Evolutionary conservation across 2,113 vertebrate species (phyloP).

Genomic region (Physeter macrocephalus): DNA sequence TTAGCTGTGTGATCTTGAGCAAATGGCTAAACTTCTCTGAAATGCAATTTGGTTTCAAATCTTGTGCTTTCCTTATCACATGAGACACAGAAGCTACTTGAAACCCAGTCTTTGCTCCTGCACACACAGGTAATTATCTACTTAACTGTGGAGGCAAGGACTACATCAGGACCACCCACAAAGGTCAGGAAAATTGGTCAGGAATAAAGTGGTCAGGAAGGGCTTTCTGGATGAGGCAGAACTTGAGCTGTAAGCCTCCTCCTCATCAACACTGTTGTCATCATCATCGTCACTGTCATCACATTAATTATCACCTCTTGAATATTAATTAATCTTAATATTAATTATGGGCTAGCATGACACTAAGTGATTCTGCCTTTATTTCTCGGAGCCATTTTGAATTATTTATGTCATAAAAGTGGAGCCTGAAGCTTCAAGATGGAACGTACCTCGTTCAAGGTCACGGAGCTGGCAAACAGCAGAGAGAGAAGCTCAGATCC

Average conservation of each 20-base stretch:
- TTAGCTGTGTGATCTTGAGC: not conserved
- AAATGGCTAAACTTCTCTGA: not conserved
- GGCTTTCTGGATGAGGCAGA: not conserved
- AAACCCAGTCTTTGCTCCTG: not conserved
- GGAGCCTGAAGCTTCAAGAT: not conserved
- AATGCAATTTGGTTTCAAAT: not conserved
- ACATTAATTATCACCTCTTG: not conserved
- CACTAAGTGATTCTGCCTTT: not conserved
- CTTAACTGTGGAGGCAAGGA: not conserved
- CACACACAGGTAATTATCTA: not conserved
- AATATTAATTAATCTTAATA: not conserved
- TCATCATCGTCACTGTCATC: not conserved
- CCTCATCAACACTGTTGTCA: rapidly evolving
- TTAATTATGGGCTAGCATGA: not conserved
- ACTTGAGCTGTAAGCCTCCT: not conserved
- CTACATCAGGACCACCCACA: not conserved
- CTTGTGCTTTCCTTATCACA: not conserved
- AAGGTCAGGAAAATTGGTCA: not conserved
- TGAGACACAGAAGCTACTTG: not conserved
- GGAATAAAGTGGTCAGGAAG: not conserved
- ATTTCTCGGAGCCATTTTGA: not conserved
- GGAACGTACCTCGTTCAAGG: not conserved
- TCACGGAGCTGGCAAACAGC: not conserved
- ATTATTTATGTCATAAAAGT: not conserved
- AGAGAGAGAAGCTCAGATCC: not conserved